Base-by-base conservation (phyloP, 2,113 vertebrate species). In the Cheirogaleus medius region DNA sequence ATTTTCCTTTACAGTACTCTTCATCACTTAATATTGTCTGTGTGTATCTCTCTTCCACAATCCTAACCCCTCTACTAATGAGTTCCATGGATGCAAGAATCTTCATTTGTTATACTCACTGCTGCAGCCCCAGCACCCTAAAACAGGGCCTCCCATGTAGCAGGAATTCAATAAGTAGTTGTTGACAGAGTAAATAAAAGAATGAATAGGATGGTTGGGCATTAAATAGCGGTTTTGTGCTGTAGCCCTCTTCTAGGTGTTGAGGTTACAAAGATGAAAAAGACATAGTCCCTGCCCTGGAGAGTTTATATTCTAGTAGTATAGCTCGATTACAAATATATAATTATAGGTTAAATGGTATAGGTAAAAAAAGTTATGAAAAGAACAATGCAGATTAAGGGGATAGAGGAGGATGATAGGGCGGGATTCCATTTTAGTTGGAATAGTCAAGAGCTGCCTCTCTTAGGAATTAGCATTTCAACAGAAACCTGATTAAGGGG, bases 211-310 rank as follows among this genome's bases (percentile, higher is more conserved):
- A 68, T 34, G 58, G 25, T n/a, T 39, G n/a, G 42, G 47, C 69
- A 68, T 78, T 47, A 73, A 56, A 63, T 71, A 73, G 58, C 44
- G 68, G 66, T 54, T 89, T 71, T 87, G 88, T n/a, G 13, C 32
- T 81, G 10, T 90, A 82, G 60, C 4, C 21, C 21, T 92, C 27
- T 89, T 85, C 15, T 58, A 84, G 44, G 6, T 84, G 18, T 69
- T 94, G 34, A 54, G 14, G 37, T 91, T 87, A 90, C 64, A 95
- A 89, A 95, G 27, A 84, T 90, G 18, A 95, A 71, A 88, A 86
- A 66, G 58, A 78, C 21, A 34, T 8, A 69, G 47, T 83, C 27
- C 14, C 27, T 87, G 20, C 29, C 32, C 6, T 68, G 9, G 78
- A 85, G 8, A 95, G 37, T 20, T 93, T 90, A 85, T 63, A 90